A percentile compares a stretch with the other conserved stretches of the same genome.
Conservation (phyloP, 2,113 vertebrate species). For the Salvelinus alpinus region DNA sequence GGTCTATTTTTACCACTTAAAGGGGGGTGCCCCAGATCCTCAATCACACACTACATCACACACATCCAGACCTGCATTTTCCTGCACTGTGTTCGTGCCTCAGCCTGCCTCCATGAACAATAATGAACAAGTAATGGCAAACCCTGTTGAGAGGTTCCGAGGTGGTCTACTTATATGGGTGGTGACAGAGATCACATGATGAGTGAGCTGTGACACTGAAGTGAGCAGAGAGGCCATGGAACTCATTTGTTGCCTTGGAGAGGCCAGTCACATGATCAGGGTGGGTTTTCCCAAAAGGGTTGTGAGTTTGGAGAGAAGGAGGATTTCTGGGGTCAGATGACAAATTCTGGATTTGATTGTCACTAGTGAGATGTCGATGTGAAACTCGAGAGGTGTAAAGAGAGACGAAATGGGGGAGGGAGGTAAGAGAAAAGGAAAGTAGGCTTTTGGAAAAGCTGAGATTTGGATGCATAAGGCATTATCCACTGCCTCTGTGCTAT, state of each 20-base stretch:
- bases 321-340: constrained; percentile 59
- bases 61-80: neutral
- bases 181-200: neutral
- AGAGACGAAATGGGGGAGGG: neutral
- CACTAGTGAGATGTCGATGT: constrained; percentile 17
- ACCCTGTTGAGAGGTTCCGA: neutral
- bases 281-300: constrained; percentile 41
- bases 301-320: constrained; percentile 10
- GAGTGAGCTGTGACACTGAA: neutral
- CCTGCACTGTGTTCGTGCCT: neutral
- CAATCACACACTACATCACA: constrained; percentile 32
- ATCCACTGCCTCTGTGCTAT: constrained; percentile 23
- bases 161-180: neutral
- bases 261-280: constrained; percentile 56
- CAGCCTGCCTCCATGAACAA: neutral
- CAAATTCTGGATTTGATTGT: constrained; percentile 63
- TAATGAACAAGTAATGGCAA: neutral
- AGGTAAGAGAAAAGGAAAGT: constrained; percentile 1
- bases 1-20: constrained; percentile 46
- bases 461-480: constrained; percentile 49
- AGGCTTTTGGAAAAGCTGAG: constrained; percentile 23
- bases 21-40: constrained; percentile 61
- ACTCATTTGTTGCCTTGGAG: constrained; percentile 56
- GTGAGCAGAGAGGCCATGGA: neutral
- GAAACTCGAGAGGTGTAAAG: neutral